Percentiles rank a stretch among this genome's conserved stretches.
phyloP scores from a whole-genome alignment of 1,140 invertebrate genomes.

The Brachionus rubens region DNA sequence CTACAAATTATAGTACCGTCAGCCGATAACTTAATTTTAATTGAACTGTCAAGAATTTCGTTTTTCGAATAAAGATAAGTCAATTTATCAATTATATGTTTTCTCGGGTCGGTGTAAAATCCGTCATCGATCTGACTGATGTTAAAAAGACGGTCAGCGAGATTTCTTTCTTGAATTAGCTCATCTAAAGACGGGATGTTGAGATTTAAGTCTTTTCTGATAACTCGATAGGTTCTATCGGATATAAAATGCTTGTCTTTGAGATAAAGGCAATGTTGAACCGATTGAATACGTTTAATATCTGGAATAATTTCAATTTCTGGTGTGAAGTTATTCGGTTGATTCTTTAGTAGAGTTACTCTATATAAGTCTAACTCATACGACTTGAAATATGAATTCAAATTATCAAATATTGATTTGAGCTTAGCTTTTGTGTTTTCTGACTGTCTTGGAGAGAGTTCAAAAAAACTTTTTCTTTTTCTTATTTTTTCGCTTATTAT shows the following conservation, averaged over 20 bases:
- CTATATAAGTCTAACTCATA: neutral
- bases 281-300: neutral
- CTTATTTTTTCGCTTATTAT: neutral
- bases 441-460: neutral
- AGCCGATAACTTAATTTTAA: neutral
- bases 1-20: neutral
- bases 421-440: neutral
- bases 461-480: neutral
- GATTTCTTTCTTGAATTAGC: neutral
- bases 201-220: neutral
- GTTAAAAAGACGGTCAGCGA: too few relatives aligned
- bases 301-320: neutral
- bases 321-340: neutral
- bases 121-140: neutral
- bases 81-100: constrained; percentile 1
- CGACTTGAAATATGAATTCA: neutral
- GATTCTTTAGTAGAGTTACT: neutral
- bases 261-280: neutral
- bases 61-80: neutral
- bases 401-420: neutral
- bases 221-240: neutral
- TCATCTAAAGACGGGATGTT: neutral
- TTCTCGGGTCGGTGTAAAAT: neutral
- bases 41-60: neutral
- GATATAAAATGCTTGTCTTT: constrained; percentile 11